Evolutionary conservation across 2,113 vertebrate species (phyloP).

Genomic region (Columba livia): DNA sequence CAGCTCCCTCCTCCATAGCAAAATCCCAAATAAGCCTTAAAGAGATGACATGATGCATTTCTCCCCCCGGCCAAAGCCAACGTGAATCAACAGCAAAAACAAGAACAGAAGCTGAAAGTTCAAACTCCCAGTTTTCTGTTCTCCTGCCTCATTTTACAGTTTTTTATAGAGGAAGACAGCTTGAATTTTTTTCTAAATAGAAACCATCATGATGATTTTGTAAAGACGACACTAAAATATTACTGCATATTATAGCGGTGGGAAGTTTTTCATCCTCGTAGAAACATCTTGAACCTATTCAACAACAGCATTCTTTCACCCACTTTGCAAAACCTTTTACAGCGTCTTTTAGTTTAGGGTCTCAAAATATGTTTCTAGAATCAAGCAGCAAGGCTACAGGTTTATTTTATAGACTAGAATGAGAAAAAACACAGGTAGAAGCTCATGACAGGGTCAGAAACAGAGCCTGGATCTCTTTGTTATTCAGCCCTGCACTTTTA

Average conservation of each 20-base stretch:
- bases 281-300: neutral
- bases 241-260: neutral
- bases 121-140: neutral
- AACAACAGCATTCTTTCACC: neutral
- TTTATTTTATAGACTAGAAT: neutral
- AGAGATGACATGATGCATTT: neutral
- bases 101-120: conserved; percentile 40
- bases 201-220: neutral
- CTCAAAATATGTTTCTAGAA: neutral
- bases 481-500: neutral
- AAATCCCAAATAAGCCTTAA: neutral
- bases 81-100: conserved; percentile 9
- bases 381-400: neutral
- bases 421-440: neutral
- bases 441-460: neutral
- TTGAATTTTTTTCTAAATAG: neutral
- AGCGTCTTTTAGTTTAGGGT: neutral
- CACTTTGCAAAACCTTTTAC: neutral
- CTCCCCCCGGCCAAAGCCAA: conserved; percentile 1
- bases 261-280: neutral
- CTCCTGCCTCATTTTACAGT: conserved; percentile 1
- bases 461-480: neutral
- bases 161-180: conserved; percentile 15
- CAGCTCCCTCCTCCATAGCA: conserved; percentile 17
- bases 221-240: neutral